A percentile compares a stretch with the other conserved stretches of the same genome.
phyloP scores from a whole-genome alignment of 2,888 invertebrate genomes.

The Pimpla rufipes region DNA sequence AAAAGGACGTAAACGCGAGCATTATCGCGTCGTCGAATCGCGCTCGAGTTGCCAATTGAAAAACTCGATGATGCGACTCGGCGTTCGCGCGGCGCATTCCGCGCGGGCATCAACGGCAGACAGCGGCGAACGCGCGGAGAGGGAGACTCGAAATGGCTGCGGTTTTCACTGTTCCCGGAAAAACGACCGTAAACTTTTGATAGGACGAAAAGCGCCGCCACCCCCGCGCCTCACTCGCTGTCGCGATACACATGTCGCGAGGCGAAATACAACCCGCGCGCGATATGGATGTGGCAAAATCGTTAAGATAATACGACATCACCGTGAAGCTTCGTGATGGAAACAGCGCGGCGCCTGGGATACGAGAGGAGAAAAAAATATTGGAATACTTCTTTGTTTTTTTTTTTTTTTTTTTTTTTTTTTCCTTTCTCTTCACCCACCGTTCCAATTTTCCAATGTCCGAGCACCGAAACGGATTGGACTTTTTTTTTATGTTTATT shows the following conservation, averaged over 20 bases:
- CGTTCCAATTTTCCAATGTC: not conserved
- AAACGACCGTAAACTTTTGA: conserved; percentile 43
- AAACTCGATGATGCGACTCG: conserved; percentile 3
- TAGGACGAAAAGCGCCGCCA: conserved; percentile 1
- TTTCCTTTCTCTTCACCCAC: not conserved
- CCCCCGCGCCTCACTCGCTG: too few relatives aligned
- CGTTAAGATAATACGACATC: too few relatives aligned
- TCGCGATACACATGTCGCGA: not conserved
- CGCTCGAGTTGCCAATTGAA: conserved; percentile 33
- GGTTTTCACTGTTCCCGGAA: conserved; percentile 10
- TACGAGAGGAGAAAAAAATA: too few relatives aligned
- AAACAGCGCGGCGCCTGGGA: too few relatives aligned
- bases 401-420: too few relatives aligned
- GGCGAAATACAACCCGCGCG: not conserved
- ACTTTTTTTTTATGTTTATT: not conserved
- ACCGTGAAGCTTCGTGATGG: too few relatives aligned
- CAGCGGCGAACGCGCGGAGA: not conserved
- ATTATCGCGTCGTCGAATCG: conserved; percentile 31
- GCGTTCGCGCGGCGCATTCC: conserved; percentile 13
- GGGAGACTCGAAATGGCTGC: conserved; percentile 23
- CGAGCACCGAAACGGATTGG: not conserved
- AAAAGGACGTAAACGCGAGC: conserved; percentile 33
- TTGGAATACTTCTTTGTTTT: too few relatives aligned
- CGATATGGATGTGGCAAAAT: too few relatives aligned
- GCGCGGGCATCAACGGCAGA: conserved; percentile 11